Conservation (phyloP, 1,140 invertebrate genomes). For the Acromyrmex heyeri region DNA sequence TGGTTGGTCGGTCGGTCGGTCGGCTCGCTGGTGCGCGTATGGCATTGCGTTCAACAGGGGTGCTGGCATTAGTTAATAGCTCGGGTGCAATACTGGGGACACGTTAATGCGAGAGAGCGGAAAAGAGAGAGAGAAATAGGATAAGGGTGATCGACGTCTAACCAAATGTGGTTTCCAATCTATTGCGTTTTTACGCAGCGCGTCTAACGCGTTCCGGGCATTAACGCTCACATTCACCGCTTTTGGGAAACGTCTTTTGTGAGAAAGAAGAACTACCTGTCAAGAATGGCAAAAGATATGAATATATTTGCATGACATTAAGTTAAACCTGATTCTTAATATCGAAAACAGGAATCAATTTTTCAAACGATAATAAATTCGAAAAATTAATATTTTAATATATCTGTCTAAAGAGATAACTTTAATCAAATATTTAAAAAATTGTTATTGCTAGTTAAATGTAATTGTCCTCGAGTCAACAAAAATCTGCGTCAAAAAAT, state of each 20-base stretch:
- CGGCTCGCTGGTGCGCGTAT: conserved; percentile 80
- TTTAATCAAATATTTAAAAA: neutral
- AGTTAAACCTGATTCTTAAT: neutral
- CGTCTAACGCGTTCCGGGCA: conserved; percentile 74
- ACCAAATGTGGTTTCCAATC: conserved; percentile 87
- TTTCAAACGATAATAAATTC: neutral
- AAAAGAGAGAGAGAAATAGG: conserved; percentile 12
- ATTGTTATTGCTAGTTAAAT: neutral
- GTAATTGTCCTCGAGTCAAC: neutral
- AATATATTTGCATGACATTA: neutral
- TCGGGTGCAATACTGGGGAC: conserved; percentile 75
- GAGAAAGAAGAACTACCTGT: conserved; percentile 11
- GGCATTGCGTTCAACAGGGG: conserved; percentile 76
- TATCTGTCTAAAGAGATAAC: neutral
- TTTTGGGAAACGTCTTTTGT: conserved; percentile 41
- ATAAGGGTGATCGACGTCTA: conserved; percentile 75
- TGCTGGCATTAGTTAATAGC: conserved; percentile 86
- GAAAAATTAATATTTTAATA: neutral
- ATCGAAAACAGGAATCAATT: neutral
- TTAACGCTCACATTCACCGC: conserved; percentile 74
- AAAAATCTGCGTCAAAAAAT: neutral
- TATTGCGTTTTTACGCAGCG: conserved; percentile 84
- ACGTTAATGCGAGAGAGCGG: conserved; percentile 78
- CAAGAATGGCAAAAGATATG: neutral
- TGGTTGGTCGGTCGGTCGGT: conserved; percentile 49